These are phyloP conservation scores for Chrysomela aeneicollis DNA, from an alignment of 2,888 invertebrate species.

Conservation along the genomic window DNA sequence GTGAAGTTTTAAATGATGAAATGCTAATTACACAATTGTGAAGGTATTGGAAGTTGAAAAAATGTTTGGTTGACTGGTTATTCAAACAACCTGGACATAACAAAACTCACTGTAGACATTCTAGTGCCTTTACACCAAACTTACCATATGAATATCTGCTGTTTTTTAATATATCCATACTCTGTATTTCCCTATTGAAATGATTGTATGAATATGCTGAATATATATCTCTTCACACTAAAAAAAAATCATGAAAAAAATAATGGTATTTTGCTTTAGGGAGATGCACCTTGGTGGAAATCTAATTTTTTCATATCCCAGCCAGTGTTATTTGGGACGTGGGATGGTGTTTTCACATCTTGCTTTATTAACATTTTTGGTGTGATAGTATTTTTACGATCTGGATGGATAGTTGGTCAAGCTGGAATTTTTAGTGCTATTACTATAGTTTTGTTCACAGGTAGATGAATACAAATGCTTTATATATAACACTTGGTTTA, in stretches of 20 bases:
- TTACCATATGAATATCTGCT: no score
- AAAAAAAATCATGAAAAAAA: constrained; percentile 2
- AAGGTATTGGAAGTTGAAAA: no score
- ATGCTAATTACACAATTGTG: no score
- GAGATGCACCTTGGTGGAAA: constrained; percentile 93
- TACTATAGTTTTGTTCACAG: constrained; percentile 82
- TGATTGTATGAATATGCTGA: background rate
- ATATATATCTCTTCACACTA: constrained; percentile 2
- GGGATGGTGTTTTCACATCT: constrained; percentile 98
- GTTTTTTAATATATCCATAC: no score
- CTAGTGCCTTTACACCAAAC: no score
- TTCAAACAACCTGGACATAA: no score
- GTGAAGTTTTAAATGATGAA: no score
- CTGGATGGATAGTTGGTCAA: constrained; percentile 97
- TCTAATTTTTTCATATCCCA: constrained; percentile 96
- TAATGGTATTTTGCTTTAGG: constrained; percentile 62
- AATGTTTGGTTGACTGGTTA: no score
- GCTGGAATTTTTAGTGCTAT: constrained; percentile 84
- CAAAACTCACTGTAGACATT: no score
- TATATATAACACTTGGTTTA: constrained; percentile 17
- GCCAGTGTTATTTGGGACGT: constrained; percentile 94
- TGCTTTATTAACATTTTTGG: constrained; percentile 98
- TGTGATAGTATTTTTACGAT: constrained; percentile 94
- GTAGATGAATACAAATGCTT: constrained; percentile 58
- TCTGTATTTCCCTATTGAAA: no score